Conservation (phyloP, 1,140 invertebrate genomes). For the Solen grandis region DNA sequence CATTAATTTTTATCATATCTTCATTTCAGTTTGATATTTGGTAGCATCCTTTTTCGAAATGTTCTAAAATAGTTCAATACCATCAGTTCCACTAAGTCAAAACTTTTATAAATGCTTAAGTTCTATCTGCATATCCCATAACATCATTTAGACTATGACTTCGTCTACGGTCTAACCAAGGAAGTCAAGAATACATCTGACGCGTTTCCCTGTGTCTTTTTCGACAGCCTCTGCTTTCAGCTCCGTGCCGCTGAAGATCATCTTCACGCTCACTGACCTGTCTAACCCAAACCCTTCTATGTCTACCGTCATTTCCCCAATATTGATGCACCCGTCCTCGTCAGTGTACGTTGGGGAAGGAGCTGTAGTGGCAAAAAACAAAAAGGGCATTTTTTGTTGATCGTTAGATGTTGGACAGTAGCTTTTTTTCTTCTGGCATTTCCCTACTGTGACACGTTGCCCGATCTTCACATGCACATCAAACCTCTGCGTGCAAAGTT, state of each 20-base stretch:
- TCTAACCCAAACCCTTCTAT: conserved; percentile 19
- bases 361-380: conserved; percentile 22
- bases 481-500: conserved; percentile 42
- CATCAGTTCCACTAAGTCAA: too few species aligned
- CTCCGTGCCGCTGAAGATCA: conserved; percentile 50
- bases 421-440: background rate
- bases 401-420: conserved; percentile 17
- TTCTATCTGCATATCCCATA: too few species aligned
- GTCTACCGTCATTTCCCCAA: conserved; percentile 24
- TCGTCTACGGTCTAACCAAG: too few species aligned
- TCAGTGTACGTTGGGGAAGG: conserved; percentile 16
- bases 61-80: too few species aligned
- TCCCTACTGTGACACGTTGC: conserved; percentile 13
- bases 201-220: conserved; percentile 9
- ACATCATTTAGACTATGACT: too few species aligned
- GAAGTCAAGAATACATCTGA: conserved; percentile 4
- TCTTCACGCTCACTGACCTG: background rate
- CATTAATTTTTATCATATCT: too few species aligned
- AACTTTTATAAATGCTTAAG: too few species aligned
- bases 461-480: conserved; percentile 35
- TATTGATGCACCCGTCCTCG: conserved; percentile 15
- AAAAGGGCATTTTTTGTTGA: background rate
- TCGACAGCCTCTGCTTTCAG: conserved; percentile 19
- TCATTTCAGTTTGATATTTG: too few species aligned
- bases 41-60: too few species aligned